phyloP scores from a whole-genome alignment of 1,140 invertebrate species.

The Drosophila tropicalis region DNA sequence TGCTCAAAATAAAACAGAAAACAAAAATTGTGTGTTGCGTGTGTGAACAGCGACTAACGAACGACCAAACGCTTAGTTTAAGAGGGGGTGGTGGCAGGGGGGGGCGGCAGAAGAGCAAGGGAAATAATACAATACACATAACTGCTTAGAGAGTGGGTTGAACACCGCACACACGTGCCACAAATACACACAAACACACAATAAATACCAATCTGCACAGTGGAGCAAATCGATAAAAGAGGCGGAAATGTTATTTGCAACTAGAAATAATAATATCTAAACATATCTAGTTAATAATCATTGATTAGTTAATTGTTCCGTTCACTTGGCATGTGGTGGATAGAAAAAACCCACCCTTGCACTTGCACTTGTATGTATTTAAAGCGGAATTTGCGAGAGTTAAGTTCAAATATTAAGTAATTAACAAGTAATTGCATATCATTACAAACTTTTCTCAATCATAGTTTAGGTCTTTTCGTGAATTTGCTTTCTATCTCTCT shows the following conservation, averaged over 20 bases:
- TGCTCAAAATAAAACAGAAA: background rate
- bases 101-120: background rate
- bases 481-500: no score
- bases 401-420: constrained; percentile 29
- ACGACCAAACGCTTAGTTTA: constrained; percentile 1
- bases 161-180: constrained; percentile 11
- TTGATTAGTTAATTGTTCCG: background rate
- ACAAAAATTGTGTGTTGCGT: constrained; percentile 2
- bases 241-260: background rate
- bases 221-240: constrained; percentile 14
- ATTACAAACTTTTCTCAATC: constrained; percentile 14
- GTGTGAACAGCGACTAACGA: constrained; percentile 8
- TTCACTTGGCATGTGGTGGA: background rate
- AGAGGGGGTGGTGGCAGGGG: background rate
- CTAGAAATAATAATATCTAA: background rate
- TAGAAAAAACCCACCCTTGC: no score
- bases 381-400: constrained; percentile 26
- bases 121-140: background rate
- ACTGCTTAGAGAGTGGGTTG: constrained; percentile 9
- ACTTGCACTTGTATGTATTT: background rate
- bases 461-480: background rate
- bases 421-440: constrained; percentile 43
- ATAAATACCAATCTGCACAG: background rate
- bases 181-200: background rate
- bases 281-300: background rate